phyloP scores from a whole-genome alignment of 2,113 vertebrate species.

The human region GRCh38 chr6:5410501-5411000 shows the following conservation, averaged over 20 bases:
- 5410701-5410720: not conserved
- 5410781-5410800: not conserved
- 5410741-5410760: too few species aligned
- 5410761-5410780: not conserved
- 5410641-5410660: not conserved
- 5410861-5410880: not conserved
- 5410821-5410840: not conserved
- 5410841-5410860: not conserved
- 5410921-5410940: not conserved
- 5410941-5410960: not conserved
- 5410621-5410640: not conserved
- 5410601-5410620: not conserved
- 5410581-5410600: not conserved
- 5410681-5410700: not conserved
- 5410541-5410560: not conserved
- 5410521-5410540: not conserved
- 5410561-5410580: not conserved
- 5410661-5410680: not conserved
- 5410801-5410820: not conserved
- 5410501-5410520: not conserved
- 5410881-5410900: not conserved
- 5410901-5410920: not conserved
- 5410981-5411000: not conserved
- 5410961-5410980: not conserved
- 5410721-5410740: not conserved